These are phyloP conservation scores for Luperina testacea DNA, from an alignment of 2,888 invertebrate species.

Conservation along the genomic window DNA sequence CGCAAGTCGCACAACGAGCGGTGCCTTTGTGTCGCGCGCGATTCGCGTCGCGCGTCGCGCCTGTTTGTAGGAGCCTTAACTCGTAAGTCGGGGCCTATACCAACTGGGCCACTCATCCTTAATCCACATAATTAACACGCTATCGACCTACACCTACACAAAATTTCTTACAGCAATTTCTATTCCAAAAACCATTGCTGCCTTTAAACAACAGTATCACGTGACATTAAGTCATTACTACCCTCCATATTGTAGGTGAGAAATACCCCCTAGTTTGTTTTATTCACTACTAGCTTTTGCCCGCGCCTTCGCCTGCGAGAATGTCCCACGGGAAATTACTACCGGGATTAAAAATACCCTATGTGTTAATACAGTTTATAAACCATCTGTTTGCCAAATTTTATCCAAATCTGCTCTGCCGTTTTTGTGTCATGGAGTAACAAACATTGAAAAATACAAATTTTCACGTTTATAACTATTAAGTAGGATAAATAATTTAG, in stretches of 20 bases:
- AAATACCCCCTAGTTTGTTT: constrained; percentile 61
- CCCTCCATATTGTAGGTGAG: constrained; percentile 61
- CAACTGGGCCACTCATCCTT: neutral
- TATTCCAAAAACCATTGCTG: constrained; percentile 46
- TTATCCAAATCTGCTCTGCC: neutral
- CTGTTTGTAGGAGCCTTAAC: no score
- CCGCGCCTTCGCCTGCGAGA: no score
- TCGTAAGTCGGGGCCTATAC: no score
- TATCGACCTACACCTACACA: constrained; percentile 17
- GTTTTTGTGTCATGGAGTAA: neutral
- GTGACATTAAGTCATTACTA: constrained; percentile 69
- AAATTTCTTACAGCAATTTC: constrained; percentile 24
- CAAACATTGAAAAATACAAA: neutral
- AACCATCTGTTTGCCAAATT: neutral
- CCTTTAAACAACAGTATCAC: constrained; percentile 63
- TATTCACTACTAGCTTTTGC: constrained; percentile 37
- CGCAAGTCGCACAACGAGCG: no score
- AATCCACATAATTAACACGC: constrained; percentile 22
- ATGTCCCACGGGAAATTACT: no score
- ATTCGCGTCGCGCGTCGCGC: no score
- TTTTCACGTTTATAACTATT: neutral
- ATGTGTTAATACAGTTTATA: no score
- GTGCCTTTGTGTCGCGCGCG: no score
- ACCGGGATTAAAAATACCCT: no score
- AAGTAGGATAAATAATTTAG: neutral